Conservation (phyloP, 2,797 vertebrate genomes). For the Lagorchestes hirsutus region DNA sequence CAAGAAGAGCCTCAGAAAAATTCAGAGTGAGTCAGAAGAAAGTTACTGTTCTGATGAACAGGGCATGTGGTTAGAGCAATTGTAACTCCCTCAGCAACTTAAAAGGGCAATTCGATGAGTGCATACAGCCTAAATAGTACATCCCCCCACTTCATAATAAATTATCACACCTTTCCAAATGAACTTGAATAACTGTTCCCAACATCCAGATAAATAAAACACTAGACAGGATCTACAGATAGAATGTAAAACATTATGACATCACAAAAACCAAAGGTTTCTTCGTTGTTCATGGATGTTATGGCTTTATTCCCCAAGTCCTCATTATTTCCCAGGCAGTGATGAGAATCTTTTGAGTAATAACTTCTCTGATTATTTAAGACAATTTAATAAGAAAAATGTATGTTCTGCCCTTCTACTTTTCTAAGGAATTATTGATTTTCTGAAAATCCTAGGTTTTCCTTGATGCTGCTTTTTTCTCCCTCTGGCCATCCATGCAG, state of each 20-base stretch:
- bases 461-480: background rate
- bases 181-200: background rate
- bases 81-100: background rate
- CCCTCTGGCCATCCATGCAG: background rate
- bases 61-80: background rate
- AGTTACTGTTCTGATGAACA: background rate
- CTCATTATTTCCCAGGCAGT: conserved; percentile 11
- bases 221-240: background rate
- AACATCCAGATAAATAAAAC: background rate
- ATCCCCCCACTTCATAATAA: background rate
- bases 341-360: background rate
- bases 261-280: background rate
- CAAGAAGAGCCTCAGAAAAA: background rate
- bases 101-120: background rate
- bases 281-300: background rate
- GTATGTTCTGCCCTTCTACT: conserved; percentile 13
- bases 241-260: background rate
- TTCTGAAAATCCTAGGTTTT: conserved; percentile 3
- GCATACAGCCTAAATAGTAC: background rate
- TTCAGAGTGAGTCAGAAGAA: background rate
- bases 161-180: background rate
- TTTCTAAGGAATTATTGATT: background rate
- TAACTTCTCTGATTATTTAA: conserved; percentile 1
- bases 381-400: conserved; percentile 29
- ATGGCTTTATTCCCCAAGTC: background rate